Evolutionary conservation across 2,113 vertebrate genomes (phyloP), one percentile per base, ranked within the genome.

Genomic region (Salvator merianae): DNA sequence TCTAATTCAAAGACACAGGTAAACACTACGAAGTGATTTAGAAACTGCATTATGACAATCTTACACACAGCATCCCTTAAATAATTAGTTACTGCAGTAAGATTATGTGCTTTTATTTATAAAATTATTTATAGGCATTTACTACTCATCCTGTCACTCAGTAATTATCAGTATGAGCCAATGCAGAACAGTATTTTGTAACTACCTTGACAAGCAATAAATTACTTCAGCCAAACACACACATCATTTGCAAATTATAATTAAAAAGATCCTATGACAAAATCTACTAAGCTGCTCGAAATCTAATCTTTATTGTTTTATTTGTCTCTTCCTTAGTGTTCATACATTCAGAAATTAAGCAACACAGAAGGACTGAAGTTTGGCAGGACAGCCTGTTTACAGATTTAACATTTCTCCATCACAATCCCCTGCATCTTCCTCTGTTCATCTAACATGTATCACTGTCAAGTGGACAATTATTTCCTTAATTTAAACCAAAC

Each of bases 311-410:
- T 76, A 53, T 28, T 79, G 70, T 40, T 71, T 77, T 24, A 75
- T 77, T 83, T 74, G 3, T 78, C 14, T 10, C 32, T 74, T 50
- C 83, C 71, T 53, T 53, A 16, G 65, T 43, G 83, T 5, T 7
- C 10, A 20, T 63, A 65, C 12, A 38, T 79, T 78, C 86, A 43
- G 72, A 86, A 66, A 26, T 79, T 28, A 70, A 86, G 76, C 81
- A 2, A 20, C 4, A 59, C 18, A 83, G 77, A 24, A 32, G 34
- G 36, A 8, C 36, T 30, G 62, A 79, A 43, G 30, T 43, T 28
- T 66, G 59, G 38, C 13, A 30, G 14, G 18, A 36, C 38, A 66
- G 32, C 36, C 28, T 40, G 38, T 24, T 34, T 16, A 26, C 53
- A 47, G 20, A n/a, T 20, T 53, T n/a, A 7, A 59, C 50, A 59